Conservation (phyloP, 2,888 invertebrate species). For the Fragum fragum region DNA sequence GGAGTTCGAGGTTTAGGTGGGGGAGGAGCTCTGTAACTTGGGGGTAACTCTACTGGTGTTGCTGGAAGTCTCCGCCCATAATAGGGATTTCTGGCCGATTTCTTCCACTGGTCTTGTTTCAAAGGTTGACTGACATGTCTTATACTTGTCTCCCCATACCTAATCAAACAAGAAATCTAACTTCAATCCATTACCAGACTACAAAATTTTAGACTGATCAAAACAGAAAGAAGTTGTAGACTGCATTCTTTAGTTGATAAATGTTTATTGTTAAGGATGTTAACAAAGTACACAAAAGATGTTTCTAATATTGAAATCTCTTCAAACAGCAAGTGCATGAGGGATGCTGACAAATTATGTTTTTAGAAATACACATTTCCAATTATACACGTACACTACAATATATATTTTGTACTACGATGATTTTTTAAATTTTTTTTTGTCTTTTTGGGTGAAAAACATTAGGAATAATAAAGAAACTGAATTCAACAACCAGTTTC, state of each 20-base stretch:
- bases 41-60: neutral
- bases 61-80: slow-evolving; percentile 42
- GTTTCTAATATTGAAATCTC: no score
- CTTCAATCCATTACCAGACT: no score
- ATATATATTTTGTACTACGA: neutral
- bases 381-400: neutral
- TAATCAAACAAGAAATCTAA: slow-evolving; percentile 5
- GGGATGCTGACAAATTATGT: neutral
- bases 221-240: no score
- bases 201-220: no score
- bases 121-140: slow-evolving; percentile 39
- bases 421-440: neutral
- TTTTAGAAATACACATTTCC: no score
- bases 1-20: slow-evolving; percentile 3
- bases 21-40: slow-evolving; percentile 18
- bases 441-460: no score
- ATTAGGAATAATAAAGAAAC: neutral
- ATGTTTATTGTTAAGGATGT: neutral
- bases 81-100: slow-evolving; percentile 18
- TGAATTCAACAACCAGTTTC: neutral
- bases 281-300: neutral
- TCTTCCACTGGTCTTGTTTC: slow-evolving; percentile 47
- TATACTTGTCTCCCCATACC: slow-evolving; percentile 64
- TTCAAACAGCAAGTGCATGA: no score
- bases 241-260: no score